Evolutionary conservation across 2,113 vertebrate species (phyloP).

Genomic region (Sylvietta virens): DNA sequence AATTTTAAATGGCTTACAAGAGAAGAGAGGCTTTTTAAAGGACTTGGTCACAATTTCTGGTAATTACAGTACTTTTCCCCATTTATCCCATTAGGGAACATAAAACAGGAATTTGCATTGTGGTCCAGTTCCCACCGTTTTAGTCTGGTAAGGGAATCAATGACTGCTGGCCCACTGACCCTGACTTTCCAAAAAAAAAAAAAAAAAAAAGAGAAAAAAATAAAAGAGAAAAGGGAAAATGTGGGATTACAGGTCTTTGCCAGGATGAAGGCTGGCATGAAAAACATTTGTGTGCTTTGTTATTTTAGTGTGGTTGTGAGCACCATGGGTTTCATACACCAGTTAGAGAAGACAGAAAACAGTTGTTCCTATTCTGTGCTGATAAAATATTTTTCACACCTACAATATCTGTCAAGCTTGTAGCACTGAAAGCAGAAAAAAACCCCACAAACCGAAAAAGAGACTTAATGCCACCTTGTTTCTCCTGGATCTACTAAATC

Average conservation of each 20-base stretch:
- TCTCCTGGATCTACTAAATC: not conserved
- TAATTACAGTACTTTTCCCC: not conserved
- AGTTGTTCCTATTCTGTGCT: not conserved
- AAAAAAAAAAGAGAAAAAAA: not conserved
- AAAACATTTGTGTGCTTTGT: not conserved
- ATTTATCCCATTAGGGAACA: not conserved
- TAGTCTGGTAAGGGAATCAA: not conserved
- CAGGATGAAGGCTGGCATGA: not conserved
- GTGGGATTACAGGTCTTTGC: not conserved
- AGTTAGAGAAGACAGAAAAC: not conserved
- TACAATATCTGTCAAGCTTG: not conserved
- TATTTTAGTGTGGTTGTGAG: rapidly evolving
- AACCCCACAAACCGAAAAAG: rapidly evolving
- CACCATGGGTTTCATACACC: not conserved
- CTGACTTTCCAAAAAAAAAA: not conserved
- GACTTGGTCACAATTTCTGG: not conserved
- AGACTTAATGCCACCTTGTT: not conserved
- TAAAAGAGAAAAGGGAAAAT: not conserved
- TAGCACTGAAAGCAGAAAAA: not conserved
- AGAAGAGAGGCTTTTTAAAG: not conserved
- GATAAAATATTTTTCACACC: not conserved
- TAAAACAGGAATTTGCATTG: not conserved
- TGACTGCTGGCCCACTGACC: not conserved
- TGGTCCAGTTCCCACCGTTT: not conserved
- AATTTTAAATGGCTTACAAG: not conserved